Percentiles rank a stretch among this genome's conserved stretches.
Evolutionary conservation across 2,797 vertebrate species (phyloP).

Genomic region (Hemibagrus guttatus): DNA sequence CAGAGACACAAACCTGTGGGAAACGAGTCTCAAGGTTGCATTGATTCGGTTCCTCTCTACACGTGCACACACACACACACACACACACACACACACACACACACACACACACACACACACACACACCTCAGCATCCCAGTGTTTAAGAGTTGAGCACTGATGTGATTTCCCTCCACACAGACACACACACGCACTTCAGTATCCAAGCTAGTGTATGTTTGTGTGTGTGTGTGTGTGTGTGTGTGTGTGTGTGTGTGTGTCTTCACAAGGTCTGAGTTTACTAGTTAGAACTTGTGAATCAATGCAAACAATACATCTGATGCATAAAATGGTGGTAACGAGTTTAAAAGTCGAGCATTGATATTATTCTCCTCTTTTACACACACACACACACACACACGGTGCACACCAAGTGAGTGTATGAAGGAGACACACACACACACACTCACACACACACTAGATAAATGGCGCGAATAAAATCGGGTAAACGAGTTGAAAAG

Average conservation of each 20-base stretch:
- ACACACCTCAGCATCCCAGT: too few relatives aligned
- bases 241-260: neutral
- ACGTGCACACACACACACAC: neutral
- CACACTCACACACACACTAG: neutral
- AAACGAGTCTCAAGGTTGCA: neutral
- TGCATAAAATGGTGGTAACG: neutral
- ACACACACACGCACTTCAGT: neutral
- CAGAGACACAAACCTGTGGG: neutral
- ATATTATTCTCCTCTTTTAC: neutral
- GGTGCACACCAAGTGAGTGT: too few relatives aligned
- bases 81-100: slow-evolving; percentile 4
- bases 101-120: slow-evolving; percentile 1
- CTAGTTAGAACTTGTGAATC: too few relatives aligned
- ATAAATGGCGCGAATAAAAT: neutral
- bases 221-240: neutral
- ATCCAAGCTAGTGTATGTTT: neutral
- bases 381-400: slow-evolving; percentile 9
- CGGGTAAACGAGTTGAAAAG: neutral
- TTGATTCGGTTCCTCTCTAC: neutral
- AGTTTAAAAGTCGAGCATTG: neutral
- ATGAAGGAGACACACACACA: neutral
- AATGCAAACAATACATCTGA: too few relatives aligned
- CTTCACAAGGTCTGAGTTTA: too few relatives aligned
- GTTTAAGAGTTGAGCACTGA: neutral
- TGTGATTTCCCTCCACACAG: neutral